Conservation (phyloP, 1,140 invertebrate genomes). For the Caenorhabditis remanei region DNA sequence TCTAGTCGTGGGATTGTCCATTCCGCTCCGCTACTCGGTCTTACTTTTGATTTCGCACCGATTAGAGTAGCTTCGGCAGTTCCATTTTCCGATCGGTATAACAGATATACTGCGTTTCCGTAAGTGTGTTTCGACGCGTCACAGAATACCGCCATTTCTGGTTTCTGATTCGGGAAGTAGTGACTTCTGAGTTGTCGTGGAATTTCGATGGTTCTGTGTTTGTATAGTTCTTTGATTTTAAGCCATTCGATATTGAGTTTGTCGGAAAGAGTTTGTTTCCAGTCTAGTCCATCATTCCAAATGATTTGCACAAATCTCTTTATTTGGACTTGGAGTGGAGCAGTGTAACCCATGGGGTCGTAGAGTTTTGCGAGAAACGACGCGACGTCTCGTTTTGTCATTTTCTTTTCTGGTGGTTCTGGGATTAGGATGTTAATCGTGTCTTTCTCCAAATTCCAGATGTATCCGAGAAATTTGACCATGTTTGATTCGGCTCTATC, state of each 20-base stretch:
- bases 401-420: constrained; percentile 29
- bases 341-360: constrained; percentile 61
- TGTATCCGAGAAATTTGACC: constrained; percentile 7
- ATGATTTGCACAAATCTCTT: constrained; percentile 58
- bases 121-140: constrained; percentile 31
- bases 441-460: neutral
- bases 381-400: constrained; percentile 34
- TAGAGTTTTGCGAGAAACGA: neutral
- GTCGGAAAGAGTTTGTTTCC: constrained; percentile 47
- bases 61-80: neutral
- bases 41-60: neutral
- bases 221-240: neutral
- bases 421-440: neutral
- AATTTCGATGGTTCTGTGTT: neutral
- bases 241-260: constrained; percentile 26
- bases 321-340: constrained; percentile 21
- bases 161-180: neutral
- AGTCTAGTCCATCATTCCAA: constrained; percentile 27
- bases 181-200: neutral
- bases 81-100: neutral
- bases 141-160: neutral
- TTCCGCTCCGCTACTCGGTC: neutral
- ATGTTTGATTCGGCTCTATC: neutral
- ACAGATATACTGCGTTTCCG: neutral
- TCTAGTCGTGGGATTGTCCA: constrained; percentile 15